These are phyloP conservation scores for Harpagus bidentatus DNA, from an alignment of 2,113 vertebrate species.

Conservation along the genomic window DNA sequence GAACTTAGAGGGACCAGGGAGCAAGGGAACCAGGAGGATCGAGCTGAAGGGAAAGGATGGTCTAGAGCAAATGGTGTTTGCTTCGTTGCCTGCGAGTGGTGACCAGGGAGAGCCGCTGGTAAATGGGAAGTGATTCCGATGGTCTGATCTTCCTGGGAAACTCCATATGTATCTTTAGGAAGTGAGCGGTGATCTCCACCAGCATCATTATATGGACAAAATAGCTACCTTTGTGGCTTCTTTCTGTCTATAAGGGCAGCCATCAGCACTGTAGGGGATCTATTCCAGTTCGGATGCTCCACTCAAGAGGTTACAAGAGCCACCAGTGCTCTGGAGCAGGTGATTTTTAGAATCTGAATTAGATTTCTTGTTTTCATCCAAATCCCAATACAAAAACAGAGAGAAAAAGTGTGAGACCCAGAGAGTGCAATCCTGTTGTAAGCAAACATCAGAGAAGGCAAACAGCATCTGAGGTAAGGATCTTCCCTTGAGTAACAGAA, in stretches of 20 bases:
- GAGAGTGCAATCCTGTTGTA: not conserved
- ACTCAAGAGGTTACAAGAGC: not conserved
- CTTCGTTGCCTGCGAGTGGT: not conserved
- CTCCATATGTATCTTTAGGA: not conserved
- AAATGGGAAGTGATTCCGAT: not conserved
- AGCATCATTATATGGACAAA: not conserved
- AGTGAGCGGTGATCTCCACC: not conserved
- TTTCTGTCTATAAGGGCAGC: not conserved
- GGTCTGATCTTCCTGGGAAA: not conserved
- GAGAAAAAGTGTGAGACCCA: not conserved
- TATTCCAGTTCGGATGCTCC: not conserved
- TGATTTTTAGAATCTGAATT: not conserved
- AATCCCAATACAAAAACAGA: not conserved
- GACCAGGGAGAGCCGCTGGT: accelerated
- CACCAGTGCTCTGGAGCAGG: not conserved
- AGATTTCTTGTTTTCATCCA: not conserved
- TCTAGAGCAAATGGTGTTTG: not conserved
- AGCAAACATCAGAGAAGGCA: not conserved
- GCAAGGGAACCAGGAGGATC: not conserved
- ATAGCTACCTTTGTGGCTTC: not conserved
- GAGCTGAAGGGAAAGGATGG: not conserved
- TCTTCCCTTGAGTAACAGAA: not conserved
- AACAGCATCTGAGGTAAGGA: not conserved
- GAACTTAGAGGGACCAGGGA: not conserved
- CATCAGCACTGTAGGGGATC: not conserved